Conservation (phyloP, 92 coral and sea anemone species). For the Phymanthus crucifer region DNA sequence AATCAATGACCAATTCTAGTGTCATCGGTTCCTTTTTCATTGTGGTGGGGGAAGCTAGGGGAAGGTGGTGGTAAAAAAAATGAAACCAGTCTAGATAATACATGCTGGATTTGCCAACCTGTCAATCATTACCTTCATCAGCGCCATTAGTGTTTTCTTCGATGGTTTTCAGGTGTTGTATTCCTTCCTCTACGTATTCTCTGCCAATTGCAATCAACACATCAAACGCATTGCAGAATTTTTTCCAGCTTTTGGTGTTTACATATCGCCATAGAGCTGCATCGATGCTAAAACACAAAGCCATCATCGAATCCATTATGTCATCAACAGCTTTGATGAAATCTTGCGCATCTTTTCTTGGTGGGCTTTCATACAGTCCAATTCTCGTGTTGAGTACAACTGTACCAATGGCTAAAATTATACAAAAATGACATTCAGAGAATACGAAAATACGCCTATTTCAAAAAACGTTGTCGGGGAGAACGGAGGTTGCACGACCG, state of each 20-base stretch:
- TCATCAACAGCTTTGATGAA: constrained; percentile 49
- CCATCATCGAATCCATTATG: constrained; percentile 19
- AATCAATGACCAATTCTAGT: no score
- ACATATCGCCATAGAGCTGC: constrained; percentile 13
- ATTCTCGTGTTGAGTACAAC: constrained; percentile 40
- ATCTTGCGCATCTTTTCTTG: constrained; percentile 23
- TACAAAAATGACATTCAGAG: no score
- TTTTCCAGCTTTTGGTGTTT: constrained; percentile 38
- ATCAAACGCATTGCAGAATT: constrained; percentile 42
- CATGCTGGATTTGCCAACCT: no score
- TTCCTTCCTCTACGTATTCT: constrained; percentile 12
- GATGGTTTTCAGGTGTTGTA: neutral
- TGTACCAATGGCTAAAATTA: constrained; percentile 28
- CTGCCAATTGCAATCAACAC: constrained; percentile 6
- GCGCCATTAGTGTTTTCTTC: neutral
- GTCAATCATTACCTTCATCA: neutral
- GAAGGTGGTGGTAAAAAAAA: no score
- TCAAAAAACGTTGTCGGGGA: no score
- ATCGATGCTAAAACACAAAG: constrained; percentile 26
- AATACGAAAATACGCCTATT: no score
- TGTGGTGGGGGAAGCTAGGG: no score
- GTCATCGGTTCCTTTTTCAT: no score
- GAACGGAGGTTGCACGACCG: no score
- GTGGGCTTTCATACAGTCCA: constrained; percentile 51
- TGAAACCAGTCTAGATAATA: no score